These are phyloP conservation scores for Aethes cnicana DNA, from an alignment of 2,888 invertebrate species.

Conservation along the genomic window DNA sequence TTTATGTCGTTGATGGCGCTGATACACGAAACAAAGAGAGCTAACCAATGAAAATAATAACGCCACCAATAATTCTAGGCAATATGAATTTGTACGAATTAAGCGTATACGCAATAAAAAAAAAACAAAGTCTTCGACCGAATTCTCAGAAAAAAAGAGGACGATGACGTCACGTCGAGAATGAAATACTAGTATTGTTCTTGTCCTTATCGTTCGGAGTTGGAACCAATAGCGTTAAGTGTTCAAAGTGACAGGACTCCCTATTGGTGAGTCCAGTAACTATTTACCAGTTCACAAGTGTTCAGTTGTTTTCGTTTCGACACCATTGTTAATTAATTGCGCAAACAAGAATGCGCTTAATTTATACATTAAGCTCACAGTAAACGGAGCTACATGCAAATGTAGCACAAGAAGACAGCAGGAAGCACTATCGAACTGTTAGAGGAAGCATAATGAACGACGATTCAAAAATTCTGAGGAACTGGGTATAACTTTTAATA, in stretches of 20 bases:
- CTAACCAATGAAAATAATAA: neutral
- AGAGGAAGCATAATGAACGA: neutral
- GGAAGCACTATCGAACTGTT: neutral
- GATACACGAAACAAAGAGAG: conserved; percentile 1
- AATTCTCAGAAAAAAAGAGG: conserved; percentile 22
- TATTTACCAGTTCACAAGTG: conserved; percentile 28
- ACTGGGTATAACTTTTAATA: neutral
- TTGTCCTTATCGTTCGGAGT: conserved; percentile 24
- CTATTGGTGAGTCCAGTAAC: conserved; percentile 20
- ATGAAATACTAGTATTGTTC: conserved; percentile 23
- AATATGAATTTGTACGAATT: too few relatives aligned
- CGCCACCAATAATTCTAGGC: too few relatives aligned
- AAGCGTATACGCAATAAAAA: neutral
- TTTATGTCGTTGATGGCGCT: neutral
- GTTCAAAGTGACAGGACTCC: conserved; percentile 4
- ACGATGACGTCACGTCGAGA: conserved; percentile 25
- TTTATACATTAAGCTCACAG: neutral
- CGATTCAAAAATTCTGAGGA: conserved; percentile 1
- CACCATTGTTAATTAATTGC: conserved; percentile 23
- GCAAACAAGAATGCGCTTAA: conserved; percentile 18
- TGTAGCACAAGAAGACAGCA: conserved; percentile 1
- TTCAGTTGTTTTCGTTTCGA: conserved; percentile 25
- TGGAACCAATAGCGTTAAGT: conserved; percentile 21
- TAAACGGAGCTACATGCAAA: neutral
- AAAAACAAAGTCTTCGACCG: conserved; percentile 27